phyloP scores from a whole-genome alignment of 2,113 vertebrate genomes.

The Hyperoodon ampullatus region DNA sequence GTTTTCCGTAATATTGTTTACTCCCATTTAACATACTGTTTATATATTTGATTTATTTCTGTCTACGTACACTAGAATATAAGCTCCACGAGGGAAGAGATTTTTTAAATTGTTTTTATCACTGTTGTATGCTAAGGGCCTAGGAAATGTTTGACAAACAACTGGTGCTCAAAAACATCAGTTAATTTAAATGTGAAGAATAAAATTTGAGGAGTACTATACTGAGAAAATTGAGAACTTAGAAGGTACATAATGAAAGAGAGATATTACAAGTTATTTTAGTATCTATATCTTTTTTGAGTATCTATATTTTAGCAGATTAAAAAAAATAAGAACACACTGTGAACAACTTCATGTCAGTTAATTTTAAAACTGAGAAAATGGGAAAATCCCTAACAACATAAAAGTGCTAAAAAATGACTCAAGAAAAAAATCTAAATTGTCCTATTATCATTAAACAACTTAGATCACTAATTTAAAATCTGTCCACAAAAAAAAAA shows the following conservation, averaged over 20 bases:
- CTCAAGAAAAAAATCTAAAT: background rate
- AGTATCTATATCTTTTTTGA: background rate
- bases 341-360: background rate
- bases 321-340: background rate
- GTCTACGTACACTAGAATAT: background rate
- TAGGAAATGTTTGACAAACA: background rate
- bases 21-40: background rate
- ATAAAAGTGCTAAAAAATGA: background rate
- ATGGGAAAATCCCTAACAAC: background rate
- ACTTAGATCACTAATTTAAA: background rate
- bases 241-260: background rate
- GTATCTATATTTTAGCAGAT: background rate
- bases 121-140: background rate
- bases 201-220: background rate
- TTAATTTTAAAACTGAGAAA: background rate
- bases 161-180: background rate
- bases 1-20: background rate
- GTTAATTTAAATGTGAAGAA: background rate
- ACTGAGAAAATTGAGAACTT: background rate
- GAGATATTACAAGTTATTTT: background rate
- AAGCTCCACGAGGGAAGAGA: background rate
- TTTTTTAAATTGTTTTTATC: background rate
- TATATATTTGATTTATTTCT: background rate
- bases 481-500: background rate
- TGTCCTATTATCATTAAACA: background rate